Percentiles rank a stretch among this genome's conserved stretches.
These are phyloP conservation scores for Hippolais icterina DNA, from an alignment of 2,113 vertebrate species.

Conservation along the genomic window DNA sequence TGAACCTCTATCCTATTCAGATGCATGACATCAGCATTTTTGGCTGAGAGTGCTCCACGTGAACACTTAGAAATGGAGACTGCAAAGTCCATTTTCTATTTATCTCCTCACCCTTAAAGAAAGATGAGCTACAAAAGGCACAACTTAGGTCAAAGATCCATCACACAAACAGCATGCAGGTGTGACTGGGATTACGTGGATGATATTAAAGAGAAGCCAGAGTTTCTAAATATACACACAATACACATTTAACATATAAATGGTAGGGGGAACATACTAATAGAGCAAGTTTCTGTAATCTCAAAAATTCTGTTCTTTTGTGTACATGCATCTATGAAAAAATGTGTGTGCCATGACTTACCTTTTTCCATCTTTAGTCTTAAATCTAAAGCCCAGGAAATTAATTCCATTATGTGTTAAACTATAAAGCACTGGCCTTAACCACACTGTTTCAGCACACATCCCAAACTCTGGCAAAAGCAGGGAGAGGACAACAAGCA, in stretches of 20 bases:
- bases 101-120: neutral
- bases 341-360: neutral
- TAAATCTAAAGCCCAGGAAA: neutral
- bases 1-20: neutral
- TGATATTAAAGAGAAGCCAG: neutral
- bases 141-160: neutral
- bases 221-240: neutral
- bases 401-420: neutral
- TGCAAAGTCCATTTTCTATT: neutral
- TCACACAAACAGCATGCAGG: neutral
- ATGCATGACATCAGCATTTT: neutral
- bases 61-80: neutral
- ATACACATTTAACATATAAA: neutral
- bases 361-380: neutral
- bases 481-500: neutral
- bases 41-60: neutral
- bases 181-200: neutral
- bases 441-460: neutral
- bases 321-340: neutral
- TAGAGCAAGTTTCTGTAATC: neutral
- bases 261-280: neutral
- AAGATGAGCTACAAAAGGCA: neutral
- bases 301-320: neutral
- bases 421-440: neutral
- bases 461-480: neutral